Conservation (phyloP, 2,888 invertebrate genomes). For the Lamellibrachia columna region DNA sequence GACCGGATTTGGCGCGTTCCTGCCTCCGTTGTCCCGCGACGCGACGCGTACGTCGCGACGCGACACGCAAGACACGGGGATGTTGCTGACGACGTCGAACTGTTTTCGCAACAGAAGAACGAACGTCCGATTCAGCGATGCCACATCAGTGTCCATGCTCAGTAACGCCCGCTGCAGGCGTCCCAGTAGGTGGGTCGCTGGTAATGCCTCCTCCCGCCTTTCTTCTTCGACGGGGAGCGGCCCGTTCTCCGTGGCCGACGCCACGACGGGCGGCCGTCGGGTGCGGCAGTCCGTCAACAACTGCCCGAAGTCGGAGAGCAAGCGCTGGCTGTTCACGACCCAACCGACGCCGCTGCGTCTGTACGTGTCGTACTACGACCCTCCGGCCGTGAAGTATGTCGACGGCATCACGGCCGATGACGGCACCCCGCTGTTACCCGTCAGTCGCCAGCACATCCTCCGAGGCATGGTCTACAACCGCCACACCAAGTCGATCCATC, state of each 20-base stretch:
- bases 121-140: neutral
- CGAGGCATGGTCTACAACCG: constrained; percentile 22
- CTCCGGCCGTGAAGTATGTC: constrained; percentile 19
- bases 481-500: neutral
- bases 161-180: neutral
- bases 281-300: neutral
- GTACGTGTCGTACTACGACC: constrained; percentile 24
- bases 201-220: neutral
- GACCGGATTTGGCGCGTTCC: neutral
- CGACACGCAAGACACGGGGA: neutral
- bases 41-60: neutral
- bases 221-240: neutral
- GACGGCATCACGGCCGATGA: constrained; percentile 13
- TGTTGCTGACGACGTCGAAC: neutral
- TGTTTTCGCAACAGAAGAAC: neutral
- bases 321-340: neutral
- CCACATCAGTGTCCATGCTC: neutral
- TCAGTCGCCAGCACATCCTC: constrained; percentile 19
- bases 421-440: constrained; percentile 17
- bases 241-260: neutral
- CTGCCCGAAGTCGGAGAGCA: constrained; percentile 17
- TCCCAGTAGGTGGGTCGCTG: neutral
- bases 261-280: neutral
- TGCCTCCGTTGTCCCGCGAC: neutral
- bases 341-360: constrained; percentile 19